Percentiles rank a stretch among this genome's conserved stretches.
Evolutionary conservation across 2,888 invertebrate species (phyloP).

Genomic region (Meliscaeva auricollis): DNA sequence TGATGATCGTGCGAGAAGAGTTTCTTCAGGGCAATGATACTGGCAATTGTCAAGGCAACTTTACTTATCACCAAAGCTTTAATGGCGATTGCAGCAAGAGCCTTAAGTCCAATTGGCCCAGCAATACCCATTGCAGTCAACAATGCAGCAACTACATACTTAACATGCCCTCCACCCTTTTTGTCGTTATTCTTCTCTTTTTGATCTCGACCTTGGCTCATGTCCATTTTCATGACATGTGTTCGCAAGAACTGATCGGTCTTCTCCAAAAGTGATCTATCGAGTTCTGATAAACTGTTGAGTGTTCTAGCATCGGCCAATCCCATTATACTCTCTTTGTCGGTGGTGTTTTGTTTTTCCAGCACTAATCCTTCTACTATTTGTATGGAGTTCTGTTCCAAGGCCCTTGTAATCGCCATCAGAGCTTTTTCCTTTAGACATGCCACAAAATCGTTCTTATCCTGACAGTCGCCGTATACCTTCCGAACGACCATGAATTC

Average conservation of each 20-base stretch:
- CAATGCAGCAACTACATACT: constrained; percentile 87
- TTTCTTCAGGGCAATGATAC: constrained; percentile 89
- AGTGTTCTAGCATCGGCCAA: constrained; percentile 86
- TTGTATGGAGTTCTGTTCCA: constrained; percentile 87
- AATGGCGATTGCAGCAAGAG: constrained; percentile 88
- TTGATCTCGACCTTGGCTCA: constrained; percentile 81
- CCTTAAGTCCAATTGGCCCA: constrained; percentile 89
- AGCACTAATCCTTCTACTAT: constrained; percentile 87
- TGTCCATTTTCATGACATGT: constrained; percentile 88
- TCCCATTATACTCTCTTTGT: constrained; percentile 82
- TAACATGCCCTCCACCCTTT: constrained; percentile 82
- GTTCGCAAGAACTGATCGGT: constrained; percentile 87
- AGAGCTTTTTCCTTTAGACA: constrained; percentile 88
- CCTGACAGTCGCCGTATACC: constrained; percentile 88
- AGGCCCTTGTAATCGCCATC: constrained; percentile 86
- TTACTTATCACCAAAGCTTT: constrained; percentile 90
- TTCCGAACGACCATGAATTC: constrained; percentile 86
- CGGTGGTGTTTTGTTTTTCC: constrained; percentile 86
- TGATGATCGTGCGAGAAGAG: constrained; percentile 88
- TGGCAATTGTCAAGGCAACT: constrained; percentile 89
- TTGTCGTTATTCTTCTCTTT: constrained; percentile 82
- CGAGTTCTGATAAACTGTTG: constrained; percentile 85
- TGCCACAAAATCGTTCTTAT: constrained; percentile 86
- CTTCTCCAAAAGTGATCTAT: constrained; percentile 84
- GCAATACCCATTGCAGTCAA: constrained; percentile 88